These are phyloP conservation scores for Ophioninae sp. DNA, from an alignment of 2,888 invertebrate species.

Conservation along the genomic window DNA sequence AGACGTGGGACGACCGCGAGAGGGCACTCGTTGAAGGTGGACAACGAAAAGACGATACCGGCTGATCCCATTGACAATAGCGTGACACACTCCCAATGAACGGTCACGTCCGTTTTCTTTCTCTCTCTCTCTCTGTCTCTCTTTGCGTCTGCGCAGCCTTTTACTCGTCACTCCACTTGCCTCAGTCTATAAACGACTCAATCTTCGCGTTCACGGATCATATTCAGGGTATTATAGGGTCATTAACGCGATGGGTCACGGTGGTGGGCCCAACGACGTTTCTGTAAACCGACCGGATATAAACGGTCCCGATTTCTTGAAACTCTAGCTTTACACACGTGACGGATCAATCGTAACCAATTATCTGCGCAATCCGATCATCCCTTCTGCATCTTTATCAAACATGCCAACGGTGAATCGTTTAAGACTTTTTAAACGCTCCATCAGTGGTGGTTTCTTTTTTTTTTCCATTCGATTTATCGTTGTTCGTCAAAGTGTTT, in stretches of 20 bases:
- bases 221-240: slow-evolving; percentile 68
- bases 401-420: too few relatives aligned
- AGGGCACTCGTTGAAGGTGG: slow-evolving; percentile 15
- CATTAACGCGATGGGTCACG: slow-evolving; percentile 65
- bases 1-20: slow-evolving; percentile 50
- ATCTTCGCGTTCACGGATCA: slow-evolving; percentile 58
- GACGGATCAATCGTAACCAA: slow-evolving; percentile 34
- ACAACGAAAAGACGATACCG: slow-evolving; percentile 14
- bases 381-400: neutral
- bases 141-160: slow-evolving; percentile 1
- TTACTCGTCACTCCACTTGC: slow-evolving; percentile 4
- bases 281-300: slow-evolving; percentile 25
- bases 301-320: slow-evolving; percentile 25
- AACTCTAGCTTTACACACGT: slow-evolving; percentile 4
- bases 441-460: too few relatives aligned
- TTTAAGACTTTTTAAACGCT: too few relatives aligned
- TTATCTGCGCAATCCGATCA: slow-evolving; percentile 7
- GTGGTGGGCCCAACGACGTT: slow-evolving; percentile 36
- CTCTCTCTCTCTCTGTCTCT: neutral
- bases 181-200: slow-evolving; percentile 41
- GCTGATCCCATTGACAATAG: slow-evolving; percentile 49
- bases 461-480: too few relatives aligned
- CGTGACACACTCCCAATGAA: slow-evolving; percentile 55
- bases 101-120: slow-evolving; percentile 33
- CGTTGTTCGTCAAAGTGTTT: too few relatives aligned